Base-by-base conservation (phyloP, 2,888 invertebrate species). In the Mesodorylaimus sp. region DNA sequence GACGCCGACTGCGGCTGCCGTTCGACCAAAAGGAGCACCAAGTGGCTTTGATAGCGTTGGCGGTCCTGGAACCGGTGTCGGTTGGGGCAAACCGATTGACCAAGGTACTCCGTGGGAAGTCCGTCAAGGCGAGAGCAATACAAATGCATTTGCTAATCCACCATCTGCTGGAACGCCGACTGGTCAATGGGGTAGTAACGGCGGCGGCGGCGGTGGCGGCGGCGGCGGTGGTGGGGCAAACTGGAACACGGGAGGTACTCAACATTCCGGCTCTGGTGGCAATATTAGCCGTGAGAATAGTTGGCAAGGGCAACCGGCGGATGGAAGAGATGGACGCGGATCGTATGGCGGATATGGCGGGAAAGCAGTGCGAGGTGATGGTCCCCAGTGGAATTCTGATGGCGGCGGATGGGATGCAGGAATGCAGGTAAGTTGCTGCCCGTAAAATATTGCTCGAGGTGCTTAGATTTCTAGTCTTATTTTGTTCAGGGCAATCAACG, bases 31-130 rank as follows among this genome's bases (percentile, higher is more conserved):
- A n/a, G n/a, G n/a, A n/a, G 21, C 10, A 39, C 27, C 44, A 26
- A 26, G 19, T 10, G 27, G 26, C 13, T 24, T 5, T 26, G 44
- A 10, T 5, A 3, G 29, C 37, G 2, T 10, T 10, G 43, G 32
- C 32, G 38, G 45, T 5, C 25, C 27, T 3, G 41, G 26, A 13
- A 19, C 16, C 29, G 29, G n/a, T 24, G 39, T 44, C 3, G 32
- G 36, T 19, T 37, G 38, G 39, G 46, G 50, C 36, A 49, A 44
- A 2, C 3, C 38, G 24, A 13, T 50, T 21, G 46, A 50, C n/a
- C 50, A 50, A 39, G 46, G 39, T 2, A 50, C 50, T 2, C 50
- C 50, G 2, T 50, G 50, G 50, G 43, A 48, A 10, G 41, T 47
- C n/a, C n/a, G n/a, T n/a, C n/a, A n/a, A n/a, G n/a, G n/a, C n/a